Evolutionary conservation across 2,797 vertebrate genomes (phyloP), one percentile per base, ranked within the genome.

Genomic region (Helarctos malayanus): DNA sequence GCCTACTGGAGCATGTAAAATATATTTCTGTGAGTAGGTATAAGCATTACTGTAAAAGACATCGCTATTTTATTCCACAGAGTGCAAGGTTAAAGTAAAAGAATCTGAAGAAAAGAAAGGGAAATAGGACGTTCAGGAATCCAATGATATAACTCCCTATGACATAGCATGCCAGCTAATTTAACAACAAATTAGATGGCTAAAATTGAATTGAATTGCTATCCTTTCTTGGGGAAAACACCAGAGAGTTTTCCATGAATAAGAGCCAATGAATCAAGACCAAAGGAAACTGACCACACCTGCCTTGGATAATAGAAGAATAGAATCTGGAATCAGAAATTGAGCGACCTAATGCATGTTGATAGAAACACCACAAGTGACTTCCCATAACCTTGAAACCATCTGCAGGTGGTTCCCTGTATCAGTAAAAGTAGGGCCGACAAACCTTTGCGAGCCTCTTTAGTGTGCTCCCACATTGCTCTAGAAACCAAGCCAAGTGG

Each of bases 101-200:
- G 45, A 75, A 4, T 91, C 15, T 89, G 38, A 83, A 92, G 45
- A 85, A 89, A 79, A 65, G 18, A 69, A 90, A 95, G 88, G 61
- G n/a, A 89, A 71, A 41, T 88, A 80, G 29, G 13, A 82, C 92
- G 23, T 85, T 78, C 23, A 95, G 6, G 52, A 94, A 89, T 91
- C n/a, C 57, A 81, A 12, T 35, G 76, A 87, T 68, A 82, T 92
- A 93, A 92, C 93, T 95, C 38, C 5, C 18, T 21, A 4, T 87
- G 78, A 94, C 45, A 93, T n/a, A 47, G n/a, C 69, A 68, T 54
- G 45, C 35, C 86, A 93, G 63, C 94, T 94, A 75, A 89, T 57
- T 94, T 61, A 83, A 76, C 61, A 76, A 49, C 52, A 91, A 95
- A 85, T 78, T 54, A 90, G 94, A 78, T 89, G 54, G 32, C 38